Conservation (phyloP, 2,797 vertebrate genomes). For the Okamejei kenojei region DNA sequence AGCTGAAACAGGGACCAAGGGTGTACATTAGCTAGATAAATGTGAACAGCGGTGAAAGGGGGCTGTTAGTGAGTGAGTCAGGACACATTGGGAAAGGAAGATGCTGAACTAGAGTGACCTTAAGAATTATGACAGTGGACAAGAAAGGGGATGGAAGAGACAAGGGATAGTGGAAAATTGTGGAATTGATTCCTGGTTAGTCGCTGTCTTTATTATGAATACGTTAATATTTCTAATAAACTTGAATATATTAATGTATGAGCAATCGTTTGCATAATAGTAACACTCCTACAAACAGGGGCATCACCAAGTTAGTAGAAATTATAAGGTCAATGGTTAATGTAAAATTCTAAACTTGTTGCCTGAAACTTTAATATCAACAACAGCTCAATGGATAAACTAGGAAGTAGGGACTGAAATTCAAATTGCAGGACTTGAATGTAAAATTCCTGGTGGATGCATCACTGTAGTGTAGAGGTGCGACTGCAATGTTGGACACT, state of each 20-base stretch:
- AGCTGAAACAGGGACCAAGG: no score
- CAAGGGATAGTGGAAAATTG: neutral
- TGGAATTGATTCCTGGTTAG: neutral
- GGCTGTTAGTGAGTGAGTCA: neutral
- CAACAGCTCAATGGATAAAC: neutral
- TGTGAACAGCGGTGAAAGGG: neutral
- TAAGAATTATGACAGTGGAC: neutral
- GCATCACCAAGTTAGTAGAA: neutral
- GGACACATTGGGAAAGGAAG: neutral
- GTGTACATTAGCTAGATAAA: no score
- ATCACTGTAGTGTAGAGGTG: no score
- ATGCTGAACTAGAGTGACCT: neutral
- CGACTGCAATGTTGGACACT: no score
- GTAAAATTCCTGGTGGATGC: no score
- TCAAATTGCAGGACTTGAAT: no score
- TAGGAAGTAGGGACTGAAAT: no score
- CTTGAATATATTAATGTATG: neutral
- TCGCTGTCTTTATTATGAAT: no score
- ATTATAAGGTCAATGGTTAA: neutral
- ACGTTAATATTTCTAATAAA: neutral
- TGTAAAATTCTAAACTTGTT: neutral
- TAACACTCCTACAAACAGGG: no score
- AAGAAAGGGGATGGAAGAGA: neutral
- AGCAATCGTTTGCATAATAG: neutral
- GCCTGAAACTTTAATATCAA: neutral